Evolutionary conservation across 1,140 invertebrate genomes (phyloP), one percentile per base, ranked within the genome.

Genomic region (Odontomachus brunneus): DNA sequence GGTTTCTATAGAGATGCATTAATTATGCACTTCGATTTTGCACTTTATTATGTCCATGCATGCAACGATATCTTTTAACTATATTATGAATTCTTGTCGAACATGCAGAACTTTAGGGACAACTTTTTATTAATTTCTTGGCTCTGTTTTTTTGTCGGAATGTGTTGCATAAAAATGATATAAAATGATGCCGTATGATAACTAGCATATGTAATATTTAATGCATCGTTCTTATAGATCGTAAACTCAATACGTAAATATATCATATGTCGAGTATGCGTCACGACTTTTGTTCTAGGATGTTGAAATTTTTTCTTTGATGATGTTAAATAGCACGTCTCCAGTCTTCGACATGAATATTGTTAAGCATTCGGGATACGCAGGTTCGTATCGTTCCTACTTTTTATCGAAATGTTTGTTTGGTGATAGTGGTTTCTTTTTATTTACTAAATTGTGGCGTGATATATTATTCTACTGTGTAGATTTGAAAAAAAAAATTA

Each of bases 1-100:
- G 12, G 55, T 59, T 60, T 59, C 33, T 74, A 59, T 44, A 44
- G 17, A 11, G 1, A 24, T 74, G 9, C 15, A 48, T 73, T 15
- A 74, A 74, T 74, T 59, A 73, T 60, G 19, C 4, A 60, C n/a
- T n/a, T 60, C 33, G 59, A 73, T n/a, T n/a, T n/a, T n/a, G n/a
- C n/a, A n/a, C n/a, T n/a, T n/a, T n/a, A n/a, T n/a, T n/a, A n/a
- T n/a, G n/a, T 17, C 0, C 4, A 24, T 1, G 2, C 26, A 57
- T 3, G n/a, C n/a, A 24, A 59, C 22, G 59, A 22, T 59, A 38
- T 59, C n/a, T 72, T 51, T 69, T 51, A 71, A 11, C 22, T 7
- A 15, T 17, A 2, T 24, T 4, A n/a, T n/a, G n/a, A n/a, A 1
- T 3, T 19, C 60, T 74, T 7, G 2, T 74, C 11, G 14, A 29